Conservation (phyloP, 2,888 invertebrate genomes). For the Drosophila greeni region DNA sequence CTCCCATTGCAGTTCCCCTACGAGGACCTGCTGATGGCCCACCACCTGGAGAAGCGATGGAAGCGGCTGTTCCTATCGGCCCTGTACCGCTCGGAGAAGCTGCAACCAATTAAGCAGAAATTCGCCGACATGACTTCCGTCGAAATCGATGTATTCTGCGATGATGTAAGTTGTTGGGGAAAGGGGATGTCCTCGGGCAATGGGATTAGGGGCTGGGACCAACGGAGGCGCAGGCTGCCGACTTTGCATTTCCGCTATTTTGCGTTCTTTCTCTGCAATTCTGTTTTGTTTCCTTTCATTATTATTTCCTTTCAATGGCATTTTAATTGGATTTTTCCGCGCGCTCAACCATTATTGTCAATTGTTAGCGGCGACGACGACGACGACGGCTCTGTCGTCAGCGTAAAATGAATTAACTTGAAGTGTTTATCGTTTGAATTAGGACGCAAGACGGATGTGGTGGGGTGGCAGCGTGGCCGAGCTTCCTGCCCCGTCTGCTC, state of each 20-base stretch:
- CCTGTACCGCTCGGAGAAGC: conserved; percentile 83
- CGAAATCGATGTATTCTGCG: conserved; percentile 82
- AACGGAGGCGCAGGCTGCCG: conserved; percentile 14
- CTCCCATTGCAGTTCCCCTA: conserved; percentile 74
- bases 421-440: conserved; percentile 78
- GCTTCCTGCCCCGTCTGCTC: conserved; percentile 51
- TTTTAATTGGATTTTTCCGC: conserved; percentile 78
- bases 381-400: conserved; percentile 44
- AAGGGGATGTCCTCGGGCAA: conserved; percentile 9
- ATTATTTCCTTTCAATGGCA: conserved; percentile 76
- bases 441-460: conserved; percentile 46
- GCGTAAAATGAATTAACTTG: conserved; percentile 77
- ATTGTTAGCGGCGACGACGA: conserved; percentile 61
- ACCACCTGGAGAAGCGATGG: conserved; percentile 85
- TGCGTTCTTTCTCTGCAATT: conserved; percentile 61
- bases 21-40: conserved; percentile 79
- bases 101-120: conserved; percentile 90
- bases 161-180: conserved; percentile 72
- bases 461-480: conserved; percentile 3
- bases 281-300: conserved; percentile 75
- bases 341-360: conserved; percentile 73
- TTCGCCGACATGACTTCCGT: conserved; percentile 89
- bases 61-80: conserved; percentile 84
- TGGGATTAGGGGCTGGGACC: conserved; percentile 11
- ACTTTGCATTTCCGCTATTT: conserved; percentile 69